phyloP scores from a whole-genome alignment of 2,888 invertebrate genomes.

The Philhelius pedissequus region DNA sequence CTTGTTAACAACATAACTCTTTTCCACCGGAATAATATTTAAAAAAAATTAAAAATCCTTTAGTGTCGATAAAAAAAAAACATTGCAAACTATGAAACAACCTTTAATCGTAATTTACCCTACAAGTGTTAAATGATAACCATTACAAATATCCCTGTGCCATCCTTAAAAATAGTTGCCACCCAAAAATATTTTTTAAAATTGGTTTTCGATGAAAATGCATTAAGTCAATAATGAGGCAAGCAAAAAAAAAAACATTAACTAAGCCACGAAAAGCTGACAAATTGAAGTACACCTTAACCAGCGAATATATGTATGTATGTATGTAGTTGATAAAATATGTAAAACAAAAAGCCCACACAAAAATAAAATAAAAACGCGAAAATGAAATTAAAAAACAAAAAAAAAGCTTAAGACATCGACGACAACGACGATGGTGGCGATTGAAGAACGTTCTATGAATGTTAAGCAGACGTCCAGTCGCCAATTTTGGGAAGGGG shows the following conservation, averaged over 20 bases:
- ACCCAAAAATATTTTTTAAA: not conserved
- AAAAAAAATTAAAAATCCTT: conserved; percentile 3
- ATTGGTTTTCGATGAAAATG: conserved; percentile 3
- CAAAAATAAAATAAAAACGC: conserved; percentile 15
- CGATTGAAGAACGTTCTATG: conserved; percentile 69
- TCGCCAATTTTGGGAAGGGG: conserved; percentile 63
- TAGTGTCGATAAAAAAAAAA: not conserved
- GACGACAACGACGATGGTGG: conserved; percentile 8
- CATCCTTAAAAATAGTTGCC: not conserved
- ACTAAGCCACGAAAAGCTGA: not conserved
- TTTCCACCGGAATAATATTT: conserved; percentile 1
- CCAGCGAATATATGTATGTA: not conserved
- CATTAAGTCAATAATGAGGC: conserved; percentile 41
- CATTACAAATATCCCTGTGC: not conserved
- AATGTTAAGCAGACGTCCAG: conserved; percentile 68
- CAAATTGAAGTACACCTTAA: not conserved
- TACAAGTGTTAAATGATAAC: not conserved
- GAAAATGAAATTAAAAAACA: conserved; percentile 17
- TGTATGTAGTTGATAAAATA: no score
- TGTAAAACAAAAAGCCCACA: not conserved
- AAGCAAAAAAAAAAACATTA: not conserved
- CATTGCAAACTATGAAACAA: not conserved
- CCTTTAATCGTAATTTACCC: not conserved
- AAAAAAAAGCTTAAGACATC: conserved; percentile 24
- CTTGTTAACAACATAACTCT: not conserved